Conservation (phyloP, 2,113 vertebrate genomes). For the Vimba vimba region DNA sequence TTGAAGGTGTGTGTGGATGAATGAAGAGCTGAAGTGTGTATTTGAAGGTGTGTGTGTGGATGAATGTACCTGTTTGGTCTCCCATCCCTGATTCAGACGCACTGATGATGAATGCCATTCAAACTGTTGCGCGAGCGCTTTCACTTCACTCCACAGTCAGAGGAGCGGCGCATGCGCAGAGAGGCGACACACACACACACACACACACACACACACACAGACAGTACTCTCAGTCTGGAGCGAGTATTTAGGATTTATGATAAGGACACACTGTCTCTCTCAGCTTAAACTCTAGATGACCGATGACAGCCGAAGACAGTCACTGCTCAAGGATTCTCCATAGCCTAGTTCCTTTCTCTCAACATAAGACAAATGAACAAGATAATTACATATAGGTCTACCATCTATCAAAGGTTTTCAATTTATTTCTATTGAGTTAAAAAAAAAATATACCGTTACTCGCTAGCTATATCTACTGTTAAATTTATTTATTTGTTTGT, state of each 20-base stretch:
- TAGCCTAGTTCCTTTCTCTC: too few relatives aligned
- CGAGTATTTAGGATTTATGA: neutral
- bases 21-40: too few relatives aligned
- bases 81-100: neutral
- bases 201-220: neutral
- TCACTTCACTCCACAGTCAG: neutral
- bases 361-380: too few relatives aligned
- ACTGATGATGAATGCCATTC: constrained; percentile 5
- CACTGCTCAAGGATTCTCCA: too few relatives aligned
- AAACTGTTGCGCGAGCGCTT: neutral
- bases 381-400: too few relatives aligned
- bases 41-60: neutral
- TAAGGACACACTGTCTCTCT: neutral
- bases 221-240: neutral
- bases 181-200: neutral
- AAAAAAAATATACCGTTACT: too few relatives aligned
- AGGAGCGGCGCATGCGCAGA: neutral
- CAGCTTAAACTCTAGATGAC: neutral
- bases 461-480: too few relatives aligned
- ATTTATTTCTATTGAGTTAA: too few relatives aligned
- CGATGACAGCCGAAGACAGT: neutral
- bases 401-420: too few relatives aligned
- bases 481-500: too few relatives aligned
- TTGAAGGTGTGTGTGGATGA: too few relatives aligned
- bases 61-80: constrained; percentile 28